Base-by-base conservation (phyloP, 1,140 invertebrate species). In the Portunus trituberculatus region DNA sequence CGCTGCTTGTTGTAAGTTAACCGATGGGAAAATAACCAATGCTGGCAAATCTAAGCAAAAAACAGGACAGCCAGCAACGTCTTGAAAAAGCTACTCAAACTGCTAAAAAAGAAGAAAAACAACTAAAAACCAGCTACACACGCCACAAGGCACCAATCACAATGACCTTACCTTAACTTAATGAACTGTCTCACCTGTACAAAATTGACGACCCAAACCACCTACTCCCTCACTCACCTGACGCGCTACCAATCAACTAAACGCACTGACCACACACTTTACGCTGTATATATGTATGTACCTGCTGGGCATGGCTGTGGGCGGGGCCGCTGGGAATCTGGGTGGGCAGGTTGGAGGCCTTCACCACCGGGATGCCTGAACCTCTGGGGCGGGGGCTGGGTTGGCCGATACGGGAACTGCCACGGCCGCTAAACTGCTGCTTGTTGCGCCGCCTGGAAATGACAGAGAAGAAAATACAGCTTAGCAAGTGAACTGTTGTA, bases 241-340 rank as follows among this genome's bases (percentile, higher is more conserved):
- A 76, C 67, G 4, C 6, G 25, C 67, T n/a, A 76, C 4, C 67
- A 76, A 25, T 20, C 67, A 76, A 20, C 67, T 20, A n/a, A n/a
- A 0, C 67, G n/a, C 67, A 76, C 67, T 76, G n/a, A 8, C 67
- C 12, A 10, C 12, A 4, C 52, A 14, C 12, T 59, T 20, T 10
- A 59, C 3, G 52, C 10, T n/a, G n/a, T n/a, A n/a, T 3, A 25
- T 8, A 0, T 91, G 83, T 28, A 92, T 46, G 20, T 88, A 95
- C 94, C 94, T 95, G 94, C 16, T 95, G 94, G 94, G 94, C 94
- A 95, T 95, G 94, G 83, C 48, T 95, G 84, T 95, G 94, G 94
- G 91, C 39, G 90, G 94, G 94, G 90, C 45, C 90, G 46, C 90
- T 95, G 20, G 94, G 94, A 31, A 95, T 92, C 91, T 95, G 94